Evolutionary conservation across 1,140 invertebrate species (phyloP).

Genomic region (Micrasema longulum): DNA sequence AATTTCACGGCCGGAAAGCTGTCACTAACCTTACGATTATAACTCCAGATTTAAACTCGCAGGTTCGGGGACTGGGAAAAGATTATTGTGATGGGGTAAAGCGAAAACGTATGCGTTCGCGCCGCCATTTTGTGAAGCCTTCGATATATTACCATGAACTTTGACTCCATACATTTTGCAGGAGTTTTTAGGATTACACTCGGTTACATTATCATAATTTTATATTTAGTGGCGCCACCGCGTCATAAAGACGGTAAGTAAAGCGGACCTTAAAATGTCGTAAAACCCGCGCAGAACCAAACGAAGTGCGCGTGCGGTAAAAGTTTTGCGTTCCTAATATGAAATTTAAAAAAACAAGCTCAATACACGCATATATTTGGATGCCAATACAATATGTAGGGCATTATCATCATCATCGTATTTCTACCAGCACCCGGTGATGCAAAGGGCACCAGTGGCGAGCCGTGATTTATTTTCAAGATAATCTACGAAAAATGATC

Average conservation of each 20-base stretch:
- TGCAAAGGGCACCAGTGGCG: too few species aligned
- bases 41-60: slow-evolving; percentile 44
- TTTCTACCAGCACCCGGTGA: too few species aligned
- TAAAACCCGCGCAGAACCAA: slow-evolving; percentile 26
- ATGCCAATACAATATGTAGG: too few species aligned
- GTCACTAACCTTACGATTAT: slow-evolving; percentile 42
- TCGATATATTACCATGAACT: slow-evolving; percentile 47
- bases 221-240: slow-evolving; percentile 46
- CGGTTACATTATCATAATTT: slow-evolving; percentile 55
- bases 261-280: slow-evolving; percentile 26
- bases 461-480: too few species aligned
- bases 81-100: slow-evolving; percentile 14
- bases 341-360: slow-evolving; percentile 24
- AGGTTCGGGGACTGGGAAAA: neutral
- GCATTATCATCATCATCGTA: too few species aligned
- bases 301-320: slow-evolving; percentile 9
- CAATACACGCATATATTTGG: too few species aligned
- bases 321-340: slow-evolving; percentile 13
- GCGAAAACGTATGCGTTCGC: too few species aligned
- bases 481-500: too few species aligned
- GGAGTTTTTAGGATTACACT: slow-evolving; percentile 53
- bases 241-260: slow-evolving; percentile 24
- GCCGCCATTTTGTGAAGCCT: slow-evolving; percentile 1
- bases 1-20: slow-evolving; percentile 1
- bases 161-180: slow-evolving; percentile 53